Conservation (phyloP, 2,797 vertebrate species). For the Momotus momota region DNA sequence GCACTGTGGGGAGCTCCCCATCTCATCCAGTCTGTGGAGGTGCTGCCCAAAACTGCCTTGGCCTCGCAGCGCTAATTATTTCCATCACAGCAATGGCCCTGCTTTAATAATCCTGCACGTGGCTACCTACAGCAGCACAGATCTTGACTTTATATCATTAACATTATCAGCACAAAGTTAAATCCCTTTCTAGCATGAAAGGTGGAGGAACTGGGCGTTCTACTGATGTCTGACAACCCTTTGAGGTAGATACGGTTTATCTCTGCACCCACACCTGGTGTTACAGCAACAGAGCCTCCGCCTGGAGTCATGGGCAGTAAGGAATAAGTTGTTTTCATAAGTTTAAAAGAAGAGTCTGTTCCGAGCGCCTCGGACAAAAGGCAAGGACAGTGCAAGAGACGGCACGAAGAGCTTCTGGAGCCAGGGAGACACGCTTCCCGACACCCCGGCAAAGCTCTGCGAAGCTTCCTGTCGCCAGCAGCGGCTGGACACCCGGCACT, state of each 20-base stretch:
- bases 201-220: background rate
- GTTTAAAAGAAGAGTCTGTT: background rate
- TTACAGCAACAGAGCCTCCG: background rate
- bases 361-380: accelerated
- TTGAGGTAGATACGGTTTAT: accelerated
- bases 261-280: background rate
- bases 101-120: accelerated
- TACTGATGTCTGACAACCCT: background rate
- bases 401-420: background rate
- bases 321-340: accelerated
- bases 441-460: background rate
- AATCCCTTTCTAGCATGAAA: background rate
- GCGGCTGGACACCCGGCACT: accelerated
- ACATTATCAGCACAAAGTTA: background rate
- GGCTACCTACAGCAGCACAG: accelerated
- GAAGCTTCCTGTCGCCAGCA: accelerated
- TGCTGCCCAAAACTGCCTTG: accelerated
- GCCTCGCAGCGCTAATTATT: background rate
- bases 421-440: background rate
- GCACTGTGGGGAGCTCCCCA: no score
- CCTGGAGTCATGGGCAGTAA: accelerated
- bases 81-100: background rate
- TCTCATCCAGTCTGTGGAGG: no score
- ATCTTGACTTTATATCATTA: background rate
- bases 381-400: accelerated